Evolutionary conservation across 2,888 invertebrate genomes (phyloP).

Genomic region (Cosmia trapezina): DNA sequence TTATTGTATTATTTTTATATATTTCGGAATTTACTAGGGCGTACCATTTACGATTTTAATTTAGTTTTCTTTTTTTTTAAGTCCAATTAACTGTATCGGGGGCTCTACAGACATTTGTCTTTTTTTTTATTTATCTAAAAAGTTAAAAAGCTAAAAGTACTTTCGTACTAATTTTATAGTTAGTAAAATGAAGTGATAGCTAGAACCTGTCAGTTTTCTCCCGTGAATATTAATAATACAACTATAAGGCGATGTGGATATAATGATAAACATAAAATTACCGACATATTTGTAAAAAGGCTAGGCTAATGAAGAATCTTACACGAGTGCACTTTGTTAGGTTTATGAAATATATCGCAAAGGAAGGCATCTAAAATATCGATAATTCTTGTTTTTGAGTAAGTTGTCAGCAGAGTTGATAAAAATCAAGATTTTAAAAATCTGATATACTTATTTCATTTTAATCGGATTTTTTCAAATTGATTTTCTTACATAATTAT

Average conservation of each 20-base stretch:
- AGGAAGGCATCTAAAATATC: conserved; percentile 1
- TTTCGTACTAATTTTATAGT: background rate
- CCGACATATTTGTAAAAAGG: background rate
- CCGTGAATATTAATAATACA: too few species aligned
- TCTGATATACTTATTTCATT: too few species aligned
- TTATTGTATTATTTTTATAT: background rate
- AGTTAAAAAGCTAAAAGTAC: background rate
- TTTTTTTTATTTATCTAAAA: background rate
- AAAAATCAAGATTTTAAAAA: too few species aligned
- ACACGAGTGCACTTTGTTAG: background rate
- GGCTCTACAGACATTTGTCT: background rate
- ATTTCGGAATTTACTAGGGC: background rate
- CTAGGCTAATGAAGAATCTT: background rate
- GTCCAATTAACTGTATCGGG: background rate
- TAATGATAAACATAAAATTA: background rate
- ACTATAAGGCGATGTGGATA: background rate
- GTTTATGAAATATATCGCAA: background rate
- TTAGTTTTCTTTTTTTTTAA: background rate
- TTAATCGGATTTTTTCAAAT: too few species aligned
- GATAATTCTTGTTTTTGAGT: background rate
- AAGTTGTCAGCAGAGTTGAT: too few species aligned
- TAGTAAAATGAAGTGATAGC: background rate
- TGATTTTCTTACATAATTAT: too few species aligned
- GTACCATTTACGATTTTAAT: background rate
- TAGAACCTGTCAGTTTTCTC: background rate